Percentiles rank a stretch among this genome's conserved stretches.
Conservation (phyloP, 2,113 vertebrate genomes). For the Eleginops maclovinus region DNA sequence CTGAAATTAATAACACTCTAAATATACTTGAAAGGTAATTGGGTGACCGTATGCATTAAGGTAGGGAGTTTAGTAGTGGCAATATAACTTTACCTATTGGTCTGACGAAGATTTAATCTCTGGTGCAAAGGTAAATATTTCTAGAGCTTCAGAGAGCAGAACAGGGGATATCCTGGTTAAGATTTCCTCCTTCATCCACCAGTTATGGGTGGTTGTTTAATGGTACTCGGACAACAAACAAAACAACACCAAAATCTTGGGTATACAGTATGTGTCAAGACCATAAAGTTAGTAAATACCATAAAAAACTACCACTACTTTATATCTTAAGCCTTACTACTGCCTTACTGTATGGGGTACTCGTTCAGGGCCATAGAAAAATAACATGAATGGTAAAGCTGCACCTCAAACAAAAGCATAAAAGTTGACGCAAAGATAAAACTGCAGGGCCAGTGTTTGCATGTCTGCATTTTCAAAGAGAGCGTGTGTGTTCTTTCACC, state of each 20-base stretch:
- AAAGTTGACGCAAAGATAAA: not conserved
- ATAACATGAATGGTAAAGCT: too few species aligned
- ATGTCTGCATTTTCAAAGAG: not conserved
- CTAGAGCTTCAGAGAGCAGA: not conserved
- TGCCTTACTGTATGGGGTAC: too few species aligned
- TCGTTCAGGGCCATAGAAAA: too few species aligned
- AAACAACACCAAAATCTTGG: too few species aligned
- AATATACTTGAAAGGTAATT: not conserved
- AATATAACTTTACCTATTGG: not conserved
- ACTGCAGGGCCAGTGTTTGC: not conserved
- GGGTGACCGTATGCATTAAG: not conserved
- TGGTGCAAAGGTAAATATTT: too few species aligned
- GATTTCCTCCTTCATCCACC: not conserved
- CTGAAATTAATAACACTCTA: not conserved
- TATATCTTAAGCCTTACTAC: too few species aligned
- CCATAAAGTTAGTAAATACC: too few species aligned
- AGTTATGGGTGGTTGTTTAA: too few species aligned
- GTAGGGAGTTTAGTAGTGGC: not conserved
- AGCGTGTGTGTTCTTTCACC: conserved; percentile 82
- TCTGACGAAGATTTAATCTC: not conserved
- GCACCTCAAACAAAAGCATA: not conserved
- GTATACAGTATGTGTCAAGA: too few species aligned
- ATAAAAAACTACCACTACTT: too few species aligned
- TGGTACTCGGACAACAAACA: too few species aligned
- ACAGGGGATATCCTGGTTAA: not conserved